Conservation (phyloP, 2,888 invertebrate species). For the Lasius fuliginosus region DNA sequence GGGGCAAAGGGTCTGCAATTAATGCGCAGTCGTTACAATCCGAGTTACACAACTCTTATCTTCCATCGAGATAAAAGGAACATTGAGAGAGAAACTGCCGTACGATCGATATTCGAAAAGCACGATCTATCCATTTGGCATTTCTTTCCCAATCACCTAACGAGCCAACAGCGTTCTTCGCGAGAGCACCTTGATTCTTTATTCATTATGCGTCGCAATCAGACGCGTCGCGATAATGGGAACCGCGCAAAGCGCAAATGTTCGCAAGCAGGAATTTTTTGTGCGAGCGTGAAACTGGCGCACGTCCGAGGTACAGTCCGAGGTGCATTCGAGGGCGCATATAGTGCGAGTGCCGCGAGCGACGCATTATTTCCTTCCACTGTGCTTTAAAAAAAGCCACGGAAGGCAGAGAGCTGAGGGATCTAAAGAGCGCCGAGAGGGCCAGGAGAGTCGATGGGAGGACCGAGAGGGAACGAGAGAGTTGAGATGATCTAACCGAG, state of each 20-base stretch:
- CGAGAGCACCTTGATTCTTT: not conserved
- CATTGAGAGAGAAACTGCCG: not conserved
- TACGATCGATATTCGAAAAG: not conserved
- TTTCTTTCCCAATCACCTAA: not conserved
- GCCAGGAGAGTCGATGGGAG: not conserved
- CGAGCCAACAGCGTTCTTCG: not conserved
- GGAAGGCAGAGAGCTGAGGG: not conserved
- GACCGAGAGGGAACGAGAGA: not conserved
- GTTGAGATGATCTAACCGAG: slow-evolving; percentile 22
- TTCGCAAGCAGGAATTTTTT: not conserved
- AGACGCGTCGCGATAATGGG: not conserved
- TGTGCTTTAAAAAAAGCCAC: not conserved
- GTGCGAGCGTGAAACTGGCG: not conserved
- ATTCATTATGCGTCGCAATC: slow-evolving; percentile 3
- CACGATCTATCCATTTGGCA: not conserved
- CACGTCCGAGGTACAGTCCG: not conserved
- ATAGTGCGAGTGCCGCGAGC: not conserved
- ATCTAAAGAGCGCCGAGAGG: not conserved
- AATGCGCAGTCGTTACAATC: not conserved
- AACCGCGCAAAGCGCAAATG: slow-evolving; percentile 1
- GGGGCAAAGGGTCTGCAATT: not conserved
- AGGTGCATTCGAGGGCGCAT: not conserved
- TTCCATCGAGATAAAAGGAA: not conserved
- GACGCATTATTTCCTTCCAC: not conserved
- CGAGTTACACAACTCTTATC: not conserved